Evolutionary conservation across 1,140 invertebrate genomes (phyloP).

Genomic region (Euwallacea similis): DNA sequence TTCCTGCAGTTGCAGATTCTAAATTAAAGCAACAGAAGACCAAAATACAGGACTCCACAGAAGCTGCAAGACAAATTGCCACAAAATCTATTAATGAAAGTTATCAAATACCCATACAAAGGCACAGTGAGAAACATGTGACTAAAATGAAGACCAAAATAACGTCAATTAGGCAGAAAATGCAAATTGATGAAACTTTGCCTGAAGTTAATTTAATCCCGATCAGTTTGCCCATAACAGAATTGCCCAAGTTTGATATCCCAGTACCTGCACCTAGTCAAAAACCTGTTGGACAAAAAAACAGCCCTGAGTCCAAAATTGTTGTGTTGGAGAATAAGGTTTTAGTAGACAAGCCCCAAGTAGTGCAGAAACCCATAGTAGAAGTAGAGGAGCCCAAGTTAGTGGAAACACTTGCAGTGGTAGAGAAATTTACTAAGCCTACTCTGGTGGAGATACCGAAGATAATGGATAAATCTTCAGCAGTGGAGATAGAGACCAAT

Average conservation of each 20-base stretch:
- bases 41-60: constrained; percentile 64
- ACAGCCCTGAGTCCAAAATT: not conserved
- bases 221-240: constrained; percentile 63
- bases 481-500: not conserved
- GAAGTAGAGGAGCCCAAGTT: not conserved
- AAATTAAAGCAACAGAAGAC: constrained; percentile 57
- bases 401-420: not conserved
- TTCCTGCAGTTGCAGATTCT: constrained; percentile 63
- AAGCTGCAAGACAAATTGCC: constrained; percentile 64
- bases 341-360: not conserved
- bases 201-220: constrained; percentile 61
- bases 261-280: constrained; percentile 47
- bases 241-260: constrained; percentile 64
- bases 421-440: too few species aligned
- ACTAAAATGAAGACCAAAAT: constrained; percentile 57
- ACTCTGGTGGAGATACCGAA: too few species aligned
- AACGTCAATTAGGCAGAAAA: constrained; percentile 49
- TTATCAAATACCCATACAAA: constrained; percentile 49
- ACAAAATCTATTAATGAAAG: constrained; percentile 53
- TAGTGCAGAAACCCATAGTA: not conserved
- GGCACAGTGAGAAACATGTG: constrained; percentile 50
- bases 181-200: constrained; percentile 53
- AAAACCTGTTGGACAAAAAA: not conserved
- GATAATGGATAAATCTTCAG: not conserved
- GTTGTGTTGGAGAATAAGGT: not conserved